Conservation (phyloP, 1,140 invertebrate genomes). For the Drosophila seguyi region DNA sequence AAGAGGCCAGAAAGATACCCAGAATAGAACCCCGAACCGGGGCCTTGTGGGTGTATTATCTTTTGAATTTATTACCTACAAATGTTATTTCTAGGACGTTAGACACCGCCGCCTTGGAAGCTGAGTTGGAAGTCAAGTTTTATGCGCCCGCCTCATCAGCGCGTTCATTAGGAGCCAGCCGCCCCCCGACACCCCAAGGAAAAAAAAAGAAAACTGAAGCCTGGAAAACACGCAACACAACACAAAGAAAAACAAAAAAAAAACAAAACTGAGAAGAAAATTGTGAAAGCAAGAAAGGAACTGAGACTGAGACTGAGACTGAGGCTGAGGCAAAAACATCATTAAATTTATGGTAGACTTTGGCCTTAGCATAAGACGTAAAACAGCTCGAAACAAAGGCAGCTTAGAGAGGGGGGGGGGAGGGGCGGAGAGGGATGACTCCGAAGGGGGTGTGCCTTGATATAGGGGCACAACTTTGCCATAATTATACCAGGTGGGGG, state of each 20-base stretch:
- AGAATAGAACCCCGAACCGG: slow-evolving; percentile 29
- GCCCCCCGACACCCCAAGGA: not conserved
- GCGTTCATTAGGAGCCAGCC: slow-evolving; percentile 67
- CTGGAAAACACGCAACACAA: slow-evolving; percentile 34
- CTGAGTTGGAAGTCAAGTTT: slow-evolving; percentile 35
- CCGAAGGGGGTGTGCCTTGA: slow-evolving; percentile 9
- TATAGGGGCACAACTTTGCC: slow-evolving; percentile 35
- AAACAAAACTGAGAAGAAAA: not conserved
- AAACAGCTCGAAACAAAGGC: slow-evolving; percentile 42
- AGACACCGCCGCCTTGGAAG: slow-evolving; percentile 47
- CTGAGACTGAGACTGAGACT: slow-evolving; percentile 7
- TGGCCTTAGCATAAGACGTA: slow-evolving; percentile 56
- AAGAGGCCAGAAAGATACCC: slow-evolving; percentile 27
- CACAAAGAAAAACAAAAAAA: not conserved
- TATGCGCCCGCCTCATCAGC: slow-evolving; percentile 71
- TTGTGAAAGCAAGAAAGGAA: slow-evolving; percentile 18
- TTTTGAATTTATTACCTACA: slow-evolving; percentile 82
- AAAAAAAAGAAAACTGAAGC: slow-evolving; percentile 26
- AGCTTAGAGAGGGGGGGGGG: slow-evolving; percentile 6
- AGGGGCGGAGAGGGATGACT: no score
- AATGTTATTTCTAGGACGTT: slow-evolving; percentile 82
- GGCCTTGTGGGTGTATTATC: slow-evolving; percentile 76
- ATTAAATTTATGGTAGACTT: slow-evolving; percentile 78
- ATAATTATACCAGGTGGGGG: slow-evolving; percentile 41
- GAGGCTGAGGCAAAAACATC: slow-evolving; percentile 59